A percentile compares a stretch with the other conserved stretches of the same genome.
These are phyloP conservation scores for Chaetogeoica ovagalla DNA, from an alignment of 2,888 invertebrate genomes.

Conservation along the genomic window DNA sequence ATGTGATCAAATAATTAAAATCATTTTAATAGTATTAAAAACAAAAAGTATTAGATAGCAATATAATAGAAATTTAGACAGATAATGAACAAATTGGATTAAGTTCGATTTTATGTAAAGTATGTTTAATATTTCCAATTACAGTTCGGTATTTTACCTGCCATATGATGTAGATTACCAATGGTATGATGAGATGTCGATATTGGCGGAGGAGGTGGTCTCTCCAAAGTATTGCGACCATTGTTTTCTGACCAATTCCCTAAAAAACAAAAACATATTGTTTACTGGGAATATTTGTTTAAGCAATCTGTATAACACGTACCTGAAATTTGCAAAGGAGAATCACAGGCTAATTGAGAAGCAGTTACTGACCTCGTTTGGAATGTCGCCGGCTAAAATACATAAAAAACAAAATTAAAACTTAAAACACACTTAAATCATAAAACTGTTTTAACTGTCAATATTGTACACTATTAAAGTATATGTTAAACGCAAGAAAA, in stretches of 20 bases:
- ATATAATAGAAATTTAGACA: not conserved
- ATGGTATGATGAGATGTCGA: slow-evolving; percentile 65
- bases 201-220: slow-evolving; percentile 67
- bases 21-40: not conserved
- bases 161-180: slow-evolving; percentile 79
- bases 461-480: too few relatives aligned
- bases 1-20: slow-evolving; percentile 5
- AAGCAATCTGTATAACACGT: slow-evolving; percentile 11
- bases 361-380: slow-evolving; percentile 90
- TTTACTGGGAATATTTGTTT: not conserved
- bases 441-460: not conserved
- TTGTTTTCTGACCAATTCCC: slow-evolving; percentile 57
- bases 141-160: slow-evolving; percentile 64
- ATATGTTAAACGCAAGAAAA: too few relatives aligned
- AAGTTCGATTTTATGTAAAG: not conserved
- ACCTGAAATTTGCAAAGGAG: slow-evolving; percentile 71
- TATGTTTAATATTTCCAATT: slow-evolving; percentile 5
- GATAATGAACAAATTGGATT: not conserved
- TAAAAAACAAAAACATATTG: not conserved
- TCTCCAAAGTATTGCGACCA: slow-evolving; percentile 50
- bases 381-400: slow-evolving; percentile 66
- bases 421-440: not conserved
- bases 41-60: not conserved
- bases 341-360: slow-evolving; percentile 87
- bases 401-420: slow-evolving; percentile 30